Percentiles rank a stretch among this genome's conserved stretches.
Evolutionary conservation across 2,113 vertebrate species (phyloP).

Genomic region (Hippoglossus stenolepis): DNA sequence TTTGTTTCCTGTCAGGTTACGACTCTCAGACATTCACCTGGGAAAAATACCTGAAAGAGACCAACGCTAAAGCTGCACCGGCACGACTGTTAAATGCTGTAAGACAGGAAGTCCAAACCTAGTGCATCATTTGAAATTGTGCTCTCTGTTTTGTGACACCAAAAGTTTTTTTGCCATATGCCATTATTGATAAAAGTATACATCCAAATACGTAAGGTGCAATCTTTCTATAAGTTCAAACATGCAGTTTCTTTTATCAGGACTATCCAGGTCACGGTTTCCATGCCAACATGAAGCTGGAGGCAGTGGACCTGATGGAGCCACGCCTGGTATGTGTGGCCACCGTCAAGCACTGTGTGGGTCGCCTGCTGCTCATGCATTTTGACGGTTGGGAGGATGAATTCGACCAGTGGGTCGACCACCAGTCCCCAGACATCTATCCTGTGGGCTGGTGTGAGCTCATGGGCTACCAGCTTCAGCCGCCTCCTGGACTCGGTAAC

Average conservation of each 20-base stretch:
- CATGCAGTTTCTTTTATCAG: constrained; percentile 68
- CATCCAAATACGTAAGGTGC: no score
- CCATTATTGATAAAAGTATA: no score
- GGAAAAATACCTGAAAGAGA: constrained; percentile 88
- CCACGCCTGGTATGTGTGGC: constrained; percentile 95
- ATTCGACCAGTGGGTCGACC: constrained; percentile 98
- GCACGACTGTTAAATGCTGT: constrained; percentile 91
- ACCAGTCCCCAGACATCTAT: constrained; percentile 95
- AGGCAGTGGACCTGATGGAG: constrained; percentile 98
- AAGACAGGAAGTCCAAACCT: constrained; percentile 57
- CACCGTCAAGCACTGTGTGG: constrained; percentile 89
- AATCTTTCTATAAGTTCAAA: no score
- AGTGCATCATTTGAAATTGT: neutral
- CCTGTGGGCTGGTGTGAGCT: constrained; percentile 97
- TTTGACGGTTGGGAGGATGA: constrained; percentile 97
- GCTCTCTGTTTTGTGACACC: no score
- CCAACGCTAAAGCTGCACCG: constrained; percentile 84
- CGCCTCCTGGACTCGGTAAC: constrained; percentile 88
- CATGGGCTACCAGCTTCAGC: constrained; percentile 92
- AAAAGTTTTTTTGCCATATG: no score
- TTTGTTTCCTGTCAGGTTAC: constrained; percentile 79
- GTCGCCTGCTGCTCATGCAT: constrained; percentile 92
- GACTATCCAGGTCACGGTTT: constrained; percentile 92
- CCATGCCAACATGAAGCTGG: constrained; percentile 91
- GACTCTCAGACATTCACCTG: constrained; percentile 87